phyloP scores from a whole-genome alignment of 2,888 invertebrate species.

The Hybos culiciformis region DNA sequence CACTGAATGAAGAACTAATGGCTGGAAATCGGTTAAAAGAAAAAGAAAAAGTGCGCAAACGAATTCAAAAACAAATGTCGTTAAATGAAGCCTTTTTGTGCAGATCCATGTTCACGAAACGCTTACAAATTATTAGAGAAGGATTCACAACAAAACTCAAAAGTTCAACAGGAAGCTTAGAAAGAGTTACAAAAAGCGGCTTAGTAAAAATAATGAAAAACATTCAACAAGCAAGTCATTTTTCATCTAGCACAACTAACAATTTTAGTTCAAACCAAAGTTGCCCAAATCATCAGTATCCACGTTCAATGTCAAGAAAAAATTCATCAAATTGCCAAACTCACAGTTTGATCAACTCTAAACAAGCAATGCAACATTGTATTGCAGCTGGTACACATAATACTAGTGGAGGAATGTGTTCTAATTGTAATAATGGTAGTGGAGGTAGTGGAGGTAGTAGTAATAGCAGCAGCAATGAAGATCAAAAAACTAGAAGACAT shows the following conservation, averaged over 20 bases:
- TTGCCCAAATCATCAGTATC: constrained; percentile 1
- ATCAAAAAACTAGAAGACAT: constrained; percentile 49
- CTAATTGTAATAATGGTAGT: constrained; percentile 17
- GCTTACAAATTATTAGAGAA: constrained; percentile 36
- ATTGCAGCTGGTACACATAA: constrained; percentile 26
- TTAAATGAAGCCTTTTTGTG: constrained; percentile 75
- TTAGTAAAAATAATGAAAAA: constrained; percentile 76
- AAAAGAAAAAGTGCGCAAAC: constrained; percentile 65
- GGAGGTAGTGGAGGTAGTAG: constrained; percentile 18
- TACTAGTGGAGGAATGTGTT: not conserved
- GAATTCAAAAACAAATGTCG: constrained; percentile 80
- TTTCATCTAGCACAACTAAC: constrained; percentile 20
- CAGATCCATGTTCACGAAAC: constrained; percentile 32
- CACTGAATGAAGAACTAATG: constrained; percentile 80
- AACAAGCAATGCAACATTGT: constrained; percentile 13
- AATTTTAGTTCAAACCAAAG: constrained; percentile 5
- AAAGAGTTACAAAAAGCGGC: constrained; percentile 68
- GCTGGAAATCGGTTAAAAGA: constrained; percentile 72
- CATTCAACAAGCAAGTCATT: constrained; percentile 42
- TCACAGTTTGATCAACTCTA: constrained; percentile 3
- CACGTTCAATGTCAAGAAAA: not conserved
- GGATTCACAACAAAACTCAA: constrained; percentile 73
- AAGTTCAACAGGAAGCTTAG: constrained; percentile 69
- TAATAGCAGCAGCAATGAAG: constrained; percentile 31
- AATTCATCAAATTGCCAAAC: constrained; percentile 3